Conservation (phyloP, 2,113 vertebrate species). For the Boulengeromyrus knoepffleri region DNA sequence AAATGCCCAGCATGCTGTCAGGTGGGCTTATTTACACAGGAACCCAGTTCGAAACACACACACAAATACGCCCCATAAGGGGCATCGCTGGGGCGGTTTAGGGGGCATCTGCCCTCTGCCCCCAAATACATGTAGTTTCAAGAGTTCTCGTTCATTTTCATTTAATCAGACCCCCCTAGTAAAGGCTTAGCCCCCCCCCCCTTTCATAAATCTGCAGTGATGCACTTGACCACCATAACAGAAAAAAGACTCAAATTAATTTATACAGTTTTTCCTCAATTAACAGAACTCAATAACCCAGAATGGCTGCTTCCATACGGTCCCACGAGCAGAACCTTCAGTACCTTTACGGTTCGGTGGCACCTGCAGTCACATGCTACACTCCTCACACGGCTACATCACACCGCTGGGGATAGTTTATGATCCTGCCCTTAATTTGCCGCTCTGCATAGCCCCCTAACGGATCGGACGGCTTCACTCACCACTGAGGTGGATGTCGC, state of each 20-base stretch:
- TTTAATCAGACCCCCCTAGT: not conserved
- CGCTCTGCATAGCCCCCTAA: not conserved
- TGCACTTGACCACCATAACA: not conserved
- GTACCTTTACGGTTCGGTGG: not conserved
- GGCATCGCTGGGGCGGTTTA: not conserved
- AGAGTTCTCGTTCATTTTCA: not conserved
- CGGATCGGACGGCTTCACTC: conserved; percentile 35
- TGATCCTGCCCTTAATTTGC: not conserved
- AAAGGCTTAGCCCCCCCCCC: not conserved
- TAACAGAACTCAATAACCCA: not conserved
- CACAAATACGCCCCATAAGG: not conserved
- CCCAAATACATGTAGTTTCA: not conserved
- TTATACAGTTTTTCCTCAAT: not conserved
- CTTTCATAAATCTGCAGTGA: not conserved
- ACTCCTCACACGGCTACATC: not conserved
- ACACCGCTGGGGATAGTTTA: not conserved
- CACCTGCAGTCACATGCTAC: not conserved
- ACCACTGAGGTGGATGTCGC: conserved; percentile 80
- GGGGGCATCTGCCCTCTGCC: not conserved
- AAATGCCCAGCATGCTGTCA: not conserved
- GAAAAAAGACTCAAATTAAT: not conserved
- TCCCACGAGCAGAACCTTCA: not conserved
- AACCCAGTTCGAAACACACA: not conserved
- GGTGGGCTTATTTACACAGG: not conserved
- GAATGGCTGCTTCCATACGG: not conserved